Percentiles rank a stretch among this genome's conserved stretches.
These are phyloP conservation scores for Campoletis raptor DNA, from an alignment of 2,888 invertebrate species.

Conservation along the genomic window DNA sequence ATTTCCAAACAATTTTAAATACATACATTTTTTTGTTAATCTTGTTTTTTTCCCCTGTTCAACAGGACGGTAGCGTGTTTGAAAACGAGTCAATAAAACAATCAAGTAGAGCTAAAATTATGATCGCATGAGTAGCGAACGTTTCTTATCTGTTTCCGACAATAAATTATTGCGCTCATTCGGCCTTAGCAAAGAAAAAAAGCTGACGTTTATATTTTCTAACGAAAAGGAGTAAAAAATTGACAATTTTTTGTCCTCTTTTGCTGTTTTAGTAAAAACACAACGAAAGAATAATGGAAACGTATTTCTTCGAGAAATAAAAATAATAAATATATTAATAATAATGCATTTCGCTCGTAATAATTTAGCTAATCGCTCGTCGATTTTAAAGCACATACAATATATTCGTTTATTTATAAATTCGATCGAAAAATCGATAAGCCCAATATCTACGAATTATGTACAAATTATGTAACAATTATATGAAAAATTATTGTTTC, in stretches of 20 bases:
- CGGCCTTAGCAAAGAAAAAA: conserved; percentile 33
- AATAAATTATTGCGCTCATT: conserved; percentile 56
- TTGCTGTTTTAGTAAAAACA: neutral
- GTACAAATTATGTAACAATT: conserved; percentile 68
- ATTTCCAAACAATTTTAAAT: neutral
- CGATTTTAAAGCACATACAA: neutral
- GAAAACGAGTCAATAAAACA: conserved; percentile 38
- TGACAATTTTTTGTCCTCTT: conserved; percentile 14
- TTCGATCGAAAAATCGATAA: neutral
- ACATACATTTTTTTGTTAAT: neutral
- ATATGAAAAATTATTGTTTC: conserved; percentile 55
- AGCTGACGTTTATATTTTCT: neutral
- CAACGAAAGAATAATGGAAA: neutral
- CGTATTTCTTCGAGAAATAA: neutral
- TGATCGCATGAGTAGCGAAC: neutral
- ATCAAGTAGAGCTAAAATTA: conserved; percentile 10
- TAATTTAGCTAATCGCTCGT: neutral
- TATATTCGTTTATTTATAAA: neutral
- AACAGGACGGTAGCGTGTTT: conserved; percentile 34
- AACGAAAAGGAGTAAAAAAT: conserved; percentile 6
- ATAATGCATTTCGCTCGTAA: conserved; percentile 39
- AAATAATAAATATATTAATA: conserved; percentile 3
- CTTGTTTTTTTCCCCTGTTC: conserved; percentile 39
- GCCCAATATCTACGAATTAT: conserved; percentile 60
- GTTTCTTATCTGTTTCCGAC: conserved; percentile 44